These are phyloP conservation scores for Rafetus swinhoei DNA, from an alignment of 2,113 vertebrate genomes.

Conservation along the genomic window DNA sequence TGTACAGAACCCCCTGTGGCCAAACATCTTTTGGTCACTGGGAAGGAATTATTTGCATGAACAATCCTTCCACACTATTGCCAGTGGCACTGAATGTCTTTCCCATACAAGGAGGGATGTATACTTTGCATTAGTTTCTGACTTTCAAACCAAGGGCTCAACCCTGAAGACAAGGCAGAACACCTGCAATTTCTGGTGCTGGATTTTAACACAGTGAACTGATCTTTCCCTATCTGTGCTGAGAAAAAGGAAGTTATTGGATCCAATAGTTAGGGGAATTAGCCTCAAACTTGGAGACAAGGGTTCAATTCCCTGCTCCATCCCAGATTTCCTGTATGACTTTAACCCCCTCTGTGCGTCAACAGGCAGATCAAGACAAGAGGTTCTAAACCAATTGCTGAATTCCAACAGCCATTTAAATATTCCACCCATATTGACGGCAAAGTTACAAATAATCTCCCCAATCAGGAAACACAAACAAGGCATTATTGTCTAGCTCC, in stretches of 20 bases:
- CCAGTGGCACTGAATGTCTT: neutral
- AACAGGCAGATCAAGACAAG: neutral
- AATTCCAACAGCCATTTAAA: neutral
- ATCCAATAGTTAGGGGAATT: neutral
- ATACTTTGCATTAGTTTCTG: neutral
- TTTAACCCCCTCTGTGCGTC: neutral
- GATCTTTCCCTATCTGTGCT: neutral
- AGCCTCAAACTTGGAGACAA: neutral
- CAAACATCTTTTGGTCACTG: neutral
- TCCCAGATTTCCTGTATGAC: neutral
- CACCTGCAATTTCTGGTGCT: neutral
- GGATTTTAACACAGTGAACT: neutral
- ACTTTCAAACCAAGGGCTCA: neutral
- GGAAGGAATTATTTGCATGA: neutral
- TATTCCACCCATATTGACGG: neutral
- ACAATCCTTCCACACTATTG: neutral
- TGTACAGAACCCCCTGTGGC: neutral
- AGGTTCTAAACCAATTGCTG: too few species aligned
- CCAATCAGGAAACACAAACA: neutral
- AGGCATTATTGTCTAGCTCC: neutral
- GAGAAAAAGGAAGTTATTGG: neutral
- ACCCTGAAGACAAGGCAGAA: accelerated
- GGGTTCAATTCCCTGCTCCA: neutral
- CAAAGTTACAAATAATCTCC: neutral
- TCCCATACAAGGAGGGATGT: neutral